Conservation (phyloP, 2,113 vertebrate species). For the Pimephales promelas region DNA sequence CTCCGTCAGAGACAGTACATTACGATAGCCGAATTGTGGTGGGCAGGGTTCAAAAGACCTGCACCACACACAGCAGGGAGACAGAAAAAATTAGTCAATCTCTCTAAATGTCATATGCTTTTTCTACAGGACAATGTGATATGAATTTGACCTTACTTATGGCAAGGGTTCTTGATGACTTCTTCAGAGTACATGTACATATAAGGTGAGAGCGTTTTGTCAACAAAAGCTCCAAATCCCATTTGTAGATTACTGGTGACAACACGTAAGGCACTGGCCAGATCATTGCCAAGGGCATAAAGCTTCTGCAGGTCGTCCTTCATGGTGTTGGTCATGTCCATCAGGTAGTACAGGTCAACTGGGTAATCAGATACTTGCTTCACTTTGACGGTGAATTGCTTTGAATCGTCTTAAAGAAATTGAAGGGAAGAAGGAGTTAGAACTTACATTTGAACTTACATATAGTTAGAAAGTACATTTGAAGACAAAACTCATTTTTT, state of each 20-base stretch:
- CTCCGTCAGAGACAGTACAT: conserved; percentile 88
- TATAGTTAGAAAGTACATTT: no score
- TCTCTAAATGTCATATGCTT: no score
- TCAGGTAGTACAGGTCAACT: conserved; percentile 96
- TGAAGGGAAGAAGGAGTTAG: not conserved
- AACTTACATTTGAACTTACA: no score
- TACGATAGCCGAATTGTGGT: conserved; percentile 90
- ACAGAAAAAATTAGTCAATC: not conserved
- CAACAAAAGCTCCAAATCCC: conserved; percentile 96
- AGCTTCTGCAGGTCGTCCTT: conserved; percentile 86
- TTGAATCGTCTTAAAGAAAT: conserved; percentile 80
- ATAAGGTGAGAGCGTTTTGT: conserved; percentile 90
- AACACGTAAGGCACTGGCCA: conserved; percentile 82
- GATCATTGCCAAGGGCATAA: conserved; percentile 80
- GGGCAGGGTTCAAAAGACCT: conserved; percentile 73
- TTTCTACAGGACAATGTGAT: not conserved
- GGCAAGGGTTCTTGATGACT: conserved; percentile 84
- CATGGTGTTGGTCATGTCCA: conserved; percentile 96
- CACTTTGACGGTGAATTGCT: conserved; percentile 83
- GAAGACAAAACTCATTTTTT: not conserved
- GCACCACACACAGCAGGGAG: conserved; percentile 33
- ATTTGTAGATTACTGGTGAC: conserved; percentile 92
- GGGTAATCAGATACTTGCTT: conserved; percentile 96
- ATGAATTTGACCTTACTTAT: conserved; percentile 68
- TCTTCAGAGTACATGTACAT: conserved; percentile 84